These are phyloP conservation scores for Iphiclides podalirius DNA, from an alignment of 2,888 invertebrate genomes.

Conservation along the genomic window DNA sequence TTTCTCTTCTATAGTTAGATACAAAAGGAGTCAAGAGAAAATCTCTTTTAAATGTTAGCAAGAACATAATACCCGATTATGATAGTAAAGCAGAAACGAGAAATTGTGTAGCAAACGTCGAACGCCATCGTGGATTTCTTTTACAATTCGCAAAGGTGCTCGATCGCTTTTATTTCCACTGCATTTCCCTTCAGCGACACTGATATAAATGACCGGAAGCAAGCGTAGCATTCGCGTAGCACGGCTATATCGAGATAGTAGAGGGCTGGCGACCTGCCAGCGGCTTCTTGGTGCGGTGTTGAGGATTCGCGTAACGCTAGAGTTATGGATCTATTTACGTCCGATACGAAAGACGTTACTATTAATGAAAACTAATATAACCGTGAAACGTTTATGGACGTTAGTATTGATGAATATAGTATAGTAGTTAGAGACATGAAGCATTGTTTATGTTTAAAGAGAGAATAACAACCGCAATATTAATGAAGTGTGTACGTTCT, in stretches of 20 bases:
- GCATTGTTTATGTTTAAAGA: too few species aligned
- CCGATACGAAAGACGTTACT: neutral
- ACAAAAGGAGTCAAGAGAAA: too few species aligned
- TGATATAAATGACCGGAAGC: slow-evolving; percentile 19
- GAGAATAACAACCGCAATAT: too few species aligned
- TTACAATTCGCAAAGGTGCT: neutral
- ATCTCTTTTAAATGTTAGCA: too few species aligned
- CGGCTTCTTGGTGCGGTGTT: slow-evolving; percentile 1
- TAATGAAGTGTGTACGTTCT: too few species aligned
- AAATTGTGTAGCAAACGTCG: too few species aligned
- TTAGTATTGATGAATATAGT: too few species aligned
- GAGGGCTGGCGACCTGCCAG: slow-evolving; percentile 13
- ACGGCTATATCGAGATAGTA: neutral
- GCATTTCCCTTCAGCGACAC: slow-evolving; percentile 5
- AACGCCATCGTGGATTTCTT: neutral
- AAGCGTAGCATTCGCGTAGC: slow-evolving; percentile 8
- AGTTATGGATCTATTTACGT: neutral
- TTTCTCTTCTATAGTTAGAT: too few species aligned
- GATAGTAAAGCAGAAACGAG: too few species aligned
- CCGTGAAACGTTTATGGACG: too few species aligned
- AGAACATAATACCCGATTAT: too few species aligned
- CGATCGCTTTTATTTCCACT: slow-evolving; percentile 6
- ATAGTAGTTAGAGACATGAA: too few species aligned
- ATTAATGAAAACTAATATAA: neutral
- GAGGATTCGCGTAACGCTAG: slow-evolving; percentile 2